Evolutionary conservation across 2,888 invertebrate species (phyloP), one percentile per base, ranked within the genome.

Genomic region (Eudasyphora cyanicolor): DNA sequence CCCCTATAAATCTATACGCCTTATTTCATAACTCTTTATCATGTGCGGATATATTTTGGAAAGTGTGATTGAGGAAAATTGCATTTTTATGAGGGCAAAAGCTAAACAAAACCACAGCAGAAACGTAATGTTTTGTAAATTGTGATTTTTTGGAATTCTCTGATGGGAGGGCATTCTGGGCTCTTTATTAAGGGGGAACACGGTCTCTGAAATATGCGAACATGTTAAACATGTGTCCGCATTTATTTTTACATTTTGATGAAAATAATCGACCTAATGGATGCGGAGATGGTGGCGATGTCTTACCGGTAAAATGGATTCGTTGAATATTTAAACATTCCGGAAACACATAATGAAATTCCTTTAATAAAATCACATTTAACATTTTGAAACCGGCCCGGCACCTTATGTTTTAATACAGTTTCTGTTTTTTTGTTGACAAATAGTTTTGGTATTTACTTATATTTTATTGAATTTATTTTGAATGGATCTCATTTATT

Each of bases 151-250:
- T 57, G 62, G 29, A 70, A 75, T 70, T 82, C 71, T 69, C 14
- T 10, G 71, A 71, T 14, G 45, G 45, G 45, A 79, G 70, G 82
- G 75, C 82, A 62, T 78, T 75, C 78, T 45, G 45, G 45, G 45
- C 45, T 45, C 45, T 14, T 45, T 45, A n/a, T 2, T n/a, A 76
- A 24, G 24, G n/a, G 57, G 64, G 29, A 79, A 73, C 76, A 70
- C 42, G 4, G 64, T 79, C 71, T 42, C 76, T 79, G 71, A 71
- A 78, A 71, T 76, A 79, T 82, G 75, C 29, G 76, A 78, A 71
- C 79, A 79, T 82, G 75, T 38, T 51, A 6, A 76, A 78, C 79
- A 79, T 79, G 60, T 79, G 71, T 21, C 24, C 21, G 21, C 45
- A 51, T 27, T 73, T 29, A 29, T 38, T 27, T 32, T 57, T 45